These are phyloP conservation scores for Tinea trinotella DNA, from an alignment of 2,888 invertebrate species.

Conservation along the genomic window DNA sequence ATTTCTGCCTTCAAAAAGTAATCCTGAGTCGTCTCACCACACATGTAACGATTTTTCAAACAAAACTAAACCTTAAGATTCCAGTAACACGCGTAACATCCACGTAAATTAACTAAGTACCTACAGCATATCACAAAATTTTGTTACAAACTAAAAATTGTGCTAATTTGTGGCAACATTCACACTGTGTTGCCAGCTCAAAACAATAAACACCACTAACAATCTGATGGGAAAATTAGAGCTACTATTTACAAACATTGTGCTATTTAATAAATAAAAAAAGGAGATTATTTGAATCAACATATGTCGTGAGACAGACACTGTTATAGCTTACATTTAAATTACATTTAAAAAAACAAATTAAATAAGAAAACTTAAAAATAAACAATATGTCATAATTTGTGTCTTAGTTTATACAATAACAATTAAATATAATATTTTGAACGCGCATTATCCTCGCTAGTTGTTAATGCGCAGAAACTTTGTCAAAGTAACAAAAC, in stretches of 20 bases:
- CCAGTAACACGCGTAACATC: not conserved
- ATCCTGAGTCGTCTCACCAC: constrained; percentile 71
- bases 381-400: no score
- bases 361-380: constrained; percentile 20
- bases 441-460: no score
- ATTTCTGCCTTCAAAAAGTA: constrained; percentile 24
- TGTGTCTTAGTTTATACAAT: no score
- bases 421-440: no score
- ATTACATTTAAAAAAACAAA: constrained; percentile 12
- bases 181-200: constrained; percentile 36
- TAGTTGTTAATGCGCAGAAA: no score
- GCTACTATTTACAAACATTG: constrained; percentile 40
- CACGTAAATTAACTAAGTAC: constrained; percentile 43
- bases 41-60: constrained; percentile 61
- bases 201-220: constrained; percentile 25
- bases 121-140: constrained; percentile 69
- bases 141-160: constrained; percentile 55
- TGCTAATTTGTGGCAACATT: constrained; percentile 45
- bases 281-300: constrained; percentile 40
- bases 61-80: constrained; percentile 26
- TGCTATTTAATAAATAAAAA: not conserved
- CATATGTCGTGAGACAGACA: constrained; percentile 69
- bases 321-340: constrained; percentile 24
- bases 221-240: constrained; percentile 66
- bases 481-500: no score